Conservation (phyloP, 2,888 invertebrate genomes). For the Cheilosia urbana region DNA sequence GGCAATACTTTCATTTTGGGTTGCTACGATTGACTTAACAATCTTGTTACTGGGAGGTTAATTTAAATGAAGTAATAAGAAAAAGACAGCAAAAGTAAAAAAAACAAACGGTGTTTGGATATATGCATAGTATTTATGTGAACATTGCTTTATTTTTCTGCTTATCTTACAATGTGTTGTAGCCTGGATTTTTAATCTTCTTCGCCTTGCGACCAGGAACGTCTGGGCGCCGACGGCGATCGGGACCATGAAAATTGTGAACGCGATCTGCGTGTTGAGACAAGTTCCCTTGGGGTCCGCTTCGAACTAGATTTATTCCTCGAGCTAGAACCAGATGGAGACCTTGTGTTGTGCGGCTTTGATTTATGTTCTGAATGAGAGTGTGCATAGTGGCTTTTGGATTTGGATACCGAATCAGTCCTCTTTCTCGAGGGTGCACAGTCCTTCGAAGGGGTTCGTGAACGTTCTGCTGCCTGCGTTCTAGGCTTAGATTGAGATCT, state of each 20-base stretch:
- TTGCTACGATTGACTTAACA: too few species aligned
- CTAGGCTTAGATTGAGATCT: constrained; percentile 34
- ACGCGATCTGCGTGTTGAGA: constrained; percentile 70
- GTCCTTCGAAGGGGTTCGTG: constrained; percentile 11
- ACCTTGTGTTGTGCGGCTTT: constrained; percentile 33
- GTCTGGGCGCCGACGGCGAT: constrained; percentile 58
- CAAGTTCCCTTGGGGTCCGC: constrained; percentile 48
- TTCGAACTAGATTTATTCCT: constrained; percentile 22
- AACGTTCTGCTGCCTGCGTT: neutral
- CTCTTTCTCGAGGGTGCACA: constrained; percentile 8
- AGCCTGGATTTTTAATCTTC: constrained; percentile 14
- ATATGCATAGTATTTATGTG: constrained; percentile 15
- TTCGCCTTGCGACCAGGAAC: constrained; percentile 52
- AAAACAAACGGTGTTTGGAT: neutral
- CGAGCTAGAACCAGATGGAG: constrained; percentile 31
- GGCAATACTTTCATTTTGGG: too few species aligned
- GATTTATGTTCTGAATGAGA: constrained; percentile 19
- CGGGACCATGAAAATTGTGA: constrained; percentile 69
- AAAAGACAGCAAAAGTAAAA: neutral
- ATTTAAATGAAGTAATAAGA: neutral
- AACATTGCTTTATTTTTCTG: constrained; percentile 9
- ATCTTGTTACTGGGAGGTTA: neutral
- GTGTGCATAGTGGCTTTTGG: constrained; percentile 12
- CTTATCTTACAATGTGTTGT: neutral
- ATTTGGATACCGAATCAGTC: constrained; percentile 33